Conservation (phyloP, 2,797 vertebrate species). For the Neomorphus geoffroyi region DNA sequence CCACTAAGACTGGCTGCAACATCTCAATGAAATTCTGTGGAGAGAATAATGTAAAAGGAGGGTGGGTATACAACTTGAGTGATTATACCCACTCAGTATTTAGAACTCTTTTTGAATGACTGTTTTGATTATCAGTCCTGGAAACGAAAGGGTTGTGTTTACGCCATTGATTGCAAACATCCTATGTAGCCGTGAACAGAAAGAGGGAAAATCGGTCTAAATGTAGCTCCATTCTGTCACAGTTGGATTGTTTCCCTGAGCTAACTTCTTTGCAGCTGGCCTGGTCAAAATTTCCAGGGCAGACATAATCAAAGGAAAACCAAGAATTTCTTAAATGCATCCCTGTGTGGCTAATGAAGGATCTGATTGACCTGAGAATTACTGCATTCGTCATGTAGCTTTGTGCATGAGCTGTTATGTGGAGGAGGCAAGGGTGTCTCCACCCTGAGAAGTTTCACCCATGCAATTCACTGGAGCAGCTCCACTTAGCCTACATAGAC, state of each 20-base stretch:
- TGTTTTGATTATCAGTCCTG: not conserved
- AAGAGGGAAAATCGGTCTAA: not conserved
- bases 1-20: not conserved
- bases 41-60: not conserved
- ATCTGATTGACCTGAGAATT: not conserved
- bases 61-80: not conserved
- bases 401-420: not conserved
- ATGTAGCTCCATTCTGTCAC: not conserved
- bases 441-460: not conserved
- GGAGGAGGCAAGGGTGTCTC: not conserved
- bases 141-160: not conserved
- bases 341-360: not conserved
- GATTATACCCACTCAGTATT: not conserved
- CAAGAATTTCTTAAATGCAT: not conserved
- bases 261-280: not conserved
- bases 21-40: not conserved
- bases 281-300: not conserved
- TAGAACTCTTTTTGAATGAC: not conserved
- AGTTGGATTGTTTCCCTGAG: not conserved
- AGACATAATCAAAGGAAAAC: not conserved
- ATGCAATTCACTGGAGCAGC: not conserved
- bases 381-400: accelerated
- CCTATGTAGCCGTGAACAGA: not conserved
- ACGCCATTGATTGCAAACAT: not conserved
- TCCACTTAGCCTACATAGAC: not conserved